phyloP scores from a whole-genome alignment of 2,888 invertebrate species.

The Laspeyria flexula region DNA sequence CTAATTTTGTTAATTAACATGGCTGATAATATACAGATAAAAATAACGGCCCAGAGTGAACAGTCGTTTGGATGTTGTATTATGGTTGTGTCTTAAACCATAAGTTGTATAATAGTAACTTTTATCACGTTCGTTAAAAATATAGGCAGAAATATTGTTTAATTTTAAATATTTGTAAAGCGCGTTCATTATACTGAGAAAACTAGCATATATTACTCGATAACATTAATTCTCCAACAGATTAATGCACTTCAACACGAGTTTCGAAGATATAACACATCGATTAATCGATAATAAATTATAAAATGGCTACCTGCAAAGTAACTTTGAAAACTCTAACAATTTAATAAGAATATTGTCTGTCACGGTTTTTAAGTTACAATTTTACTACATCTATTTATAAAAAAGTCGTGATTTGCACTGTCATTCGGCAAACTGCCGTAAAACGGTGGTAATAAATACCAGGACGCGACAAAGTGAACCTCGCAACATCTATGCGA shows the following conservation, averaged over 20 bases:
- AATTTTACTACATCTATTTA: conserved; percentile 5
- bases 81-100: conserved; percentile 3
- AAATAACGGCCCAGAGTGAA: neutral
- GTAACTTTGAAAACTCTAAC: neutral
- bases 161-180: conserved; percentile 7
- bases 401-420: neutral
- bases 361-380: neutral
- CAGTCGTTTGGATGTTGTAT: conserved; percentile 7
- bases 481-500: conserved; percentile 4
- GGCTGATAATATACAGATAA: conserved; percentile 1
- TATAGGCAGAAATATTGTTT: conserved; percentile 3
- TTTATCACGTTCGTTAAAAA: conserved; percentile 7
- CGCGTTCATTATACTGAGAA: conserved; percentile 8
- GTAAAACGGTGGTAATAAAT: conserved; percentile 6
- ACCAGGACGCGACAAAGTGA: conserved; percentile 1
- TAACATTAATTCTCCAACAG: conserved; percentile 7
- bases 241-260: conserved; percentile 6
- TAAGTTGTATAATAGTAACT: conserved; percentile 5
- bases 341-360: neutral
- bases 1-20: conserved; percentile 1
- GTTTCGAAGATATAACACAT: conserved; percentile 7
- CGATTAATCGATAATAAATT: conserved; percentile 1
- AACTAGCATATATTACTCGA: conserved; percentile 10
- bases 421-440: neutral
- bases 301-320: conserved; percentile 3